A percentile compares a stretch with the other conserved stretches of the same genome.
These are phyloP conservation scores for Clarias pachynema DNA, from an alignment of 2,797 vertebrate species.

Conservation along the genomic window DNA sequence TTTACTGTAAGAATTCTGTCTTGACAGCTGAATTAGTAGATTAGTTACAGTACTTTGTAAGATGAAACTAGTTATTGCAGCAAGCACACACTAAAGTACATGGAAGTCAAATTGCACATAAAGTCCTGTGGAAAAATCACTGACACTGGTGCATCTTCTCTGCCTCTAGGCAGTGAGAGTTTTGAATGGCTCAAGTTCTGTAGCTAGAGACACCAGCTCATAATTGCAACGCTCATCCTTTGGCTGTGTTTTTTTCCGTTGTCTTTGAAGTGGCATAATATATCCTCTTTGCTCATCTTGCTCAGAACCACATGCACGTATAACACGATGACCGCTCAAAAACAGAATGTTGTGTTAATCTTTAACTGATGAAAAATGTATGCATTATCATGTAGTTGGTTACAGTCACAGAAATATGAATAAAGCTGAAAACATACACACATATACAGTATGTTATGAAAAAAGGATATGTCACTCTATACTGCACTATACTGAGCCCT, in stretches of 20 bases:
- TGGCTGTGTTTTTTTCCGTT: background rate
- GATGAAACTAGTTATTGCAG: background rate
- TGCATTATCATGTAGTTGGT: background rate
- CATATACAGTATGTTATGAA: no score
- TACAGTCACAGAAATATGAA: background rate
- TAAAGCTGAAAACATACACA: background rate
- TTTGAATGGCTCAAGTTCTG: background rate
- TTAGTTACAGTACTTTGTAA: background rate
- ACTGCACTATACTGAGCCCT: no score
- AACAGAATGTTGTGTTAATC: background rate
- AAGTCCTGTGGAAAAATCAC: constrained; percentile 12
- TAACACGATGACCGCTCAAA: background rate
- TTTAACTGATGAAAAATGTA: background rate
- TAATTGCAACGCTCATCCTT: constrained; percentile 29
- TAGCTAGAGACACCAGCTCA: constrained; percentile 5
- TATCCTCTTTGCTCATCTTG: background rate
- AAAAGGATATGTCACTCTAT: no score
- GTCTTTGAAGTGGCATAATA: background rate
- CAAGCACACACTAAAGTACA: background rate
- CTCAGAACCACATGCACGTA: constrained; percentile 9
- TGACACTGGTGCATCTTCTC: background rate
- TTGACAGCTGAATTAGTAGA: background rate
- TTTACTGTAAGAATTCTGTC: background rate
- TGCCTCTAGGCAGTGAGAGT: background rate
- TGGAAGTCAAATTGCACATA: constrained; percentile 12